These are phyloP conservation scores for Tapirus terrestris DNA, from an alignment of 2,113 vertebrate species.

Conservation along the genomic window DNA sequence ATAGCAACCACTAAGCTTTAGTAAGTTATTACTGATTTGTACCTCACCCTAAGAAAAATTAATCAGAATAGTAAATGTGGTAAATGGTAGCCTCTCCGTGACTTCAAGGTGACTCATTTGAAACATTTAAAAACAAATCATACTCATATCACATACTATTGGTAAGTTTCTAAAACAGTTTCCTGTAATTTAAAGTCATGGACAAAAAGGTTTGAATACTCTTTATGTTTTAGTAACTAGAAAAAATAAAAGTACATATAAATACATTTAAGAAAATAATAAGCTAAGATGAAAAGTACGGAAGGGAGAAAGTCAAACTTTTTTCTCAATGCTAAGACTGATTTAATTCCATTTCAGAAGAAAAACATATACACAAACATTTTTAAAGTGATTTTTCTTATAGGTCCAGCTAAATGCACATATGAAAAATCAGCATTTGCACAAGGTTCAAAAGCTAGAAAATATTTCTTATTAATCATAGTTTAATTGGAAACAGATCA, in stretches of 20 bases:
- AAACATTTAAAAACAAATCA: conserved; percentile 86
- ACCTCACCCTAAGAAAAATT: conserved; percentile 82
- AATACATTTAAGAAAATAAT: conserved; percentile 35
- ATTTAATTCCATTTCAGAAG: conserved; percentile 41
- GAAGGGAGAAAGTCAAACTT: not conserved
- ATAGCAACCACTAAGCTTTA: conserved; percentile 29
- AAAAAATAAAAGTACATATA: conserved; percentile 54
- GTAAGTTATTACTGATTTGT: conserved; percentile 75
- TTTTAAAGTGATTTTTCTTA: conserved; percentile 35
- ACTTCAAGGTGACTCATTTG: conserved; percentile 89
- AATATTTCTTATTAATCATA: conserved; percentile 35
- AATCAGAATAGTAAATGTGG: conserved; percentile 87
- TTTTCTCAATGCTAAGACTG: not conserved
- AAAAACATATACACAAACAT: not conserved
- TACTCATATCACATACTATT: conserved; percentile 82
- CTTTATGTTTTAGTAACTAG: conserved; percentile 57
- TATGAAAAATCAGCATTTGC: not conserved
- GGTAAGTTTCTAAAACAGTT: conserved; percentile 84
- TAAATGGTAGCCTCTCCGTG: conserved; percentile 87
- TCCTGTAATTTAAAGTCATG: conserved; percentile 88
- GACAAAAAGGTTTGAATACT: conserved; percentile 75
- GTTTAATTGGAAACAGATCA: not conserved
- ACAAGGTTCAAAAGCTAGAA: conserved; percentile 7
- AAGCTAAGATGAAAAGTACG: conserved; percentile 19
- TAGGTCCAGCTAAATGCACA: not conserved